Conservation (phyloP, 2,113 vertebrate genomes). For the Microcebus griseorufus region DNA sequence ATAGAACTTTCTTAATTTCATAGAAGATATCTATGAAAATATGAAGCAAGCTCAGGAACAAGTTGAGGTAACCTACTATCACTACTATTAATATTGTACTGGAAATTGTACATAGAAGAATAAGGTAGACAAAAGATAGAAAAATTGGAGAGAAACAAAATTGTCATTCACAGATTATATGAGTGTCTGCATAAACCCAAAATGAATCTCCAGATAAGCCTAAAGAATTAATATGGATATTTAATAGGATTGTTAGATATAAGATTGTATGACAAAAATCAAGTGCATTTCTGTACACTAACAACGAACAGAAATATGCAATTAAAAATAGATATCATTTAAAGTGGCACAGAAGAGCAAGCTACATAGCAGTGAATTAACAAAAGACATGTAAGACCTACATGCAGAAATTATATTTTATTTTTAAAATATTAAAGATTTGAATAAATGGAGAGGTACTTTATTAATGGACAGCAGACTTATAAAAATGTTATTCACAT, state of each 20-base stretch:
- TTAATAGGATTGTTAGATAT: neutral
- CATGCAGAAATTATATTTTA: neutral
- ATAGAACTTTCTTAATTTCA: neutral
- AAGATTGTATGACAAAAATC: neutral
- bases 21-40: conserved; percentile 1
- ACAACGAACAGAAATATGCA: neutral
- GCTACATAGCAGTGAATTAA: neutral
- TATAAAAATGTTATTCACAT: conserved; percentile 2
- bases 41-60: neutral
- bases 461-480: neutral
- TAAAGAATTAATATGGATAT: neutral
- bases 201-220: neutral
- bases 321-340: neutral
- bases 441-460: neutral
- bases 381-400: neutral
- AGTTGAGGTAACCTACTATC: neutral
- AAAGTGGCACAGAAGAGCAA: neutral
- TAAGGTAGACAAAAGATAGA: neutral
- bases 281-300: neutral
- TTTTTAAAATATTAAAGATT: neutral
- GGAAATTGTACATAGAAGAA: neutral
- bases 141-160: neutral
- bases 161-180: neutral
- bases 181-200: neutral
- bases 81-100: neutral